A percentile compares a stretch with the other conserved stretches of the same genome.
Evolutionary conservation across 1,140 invertebrate species (phyloP).

Genomic region (Eueides isabella): DNA sequence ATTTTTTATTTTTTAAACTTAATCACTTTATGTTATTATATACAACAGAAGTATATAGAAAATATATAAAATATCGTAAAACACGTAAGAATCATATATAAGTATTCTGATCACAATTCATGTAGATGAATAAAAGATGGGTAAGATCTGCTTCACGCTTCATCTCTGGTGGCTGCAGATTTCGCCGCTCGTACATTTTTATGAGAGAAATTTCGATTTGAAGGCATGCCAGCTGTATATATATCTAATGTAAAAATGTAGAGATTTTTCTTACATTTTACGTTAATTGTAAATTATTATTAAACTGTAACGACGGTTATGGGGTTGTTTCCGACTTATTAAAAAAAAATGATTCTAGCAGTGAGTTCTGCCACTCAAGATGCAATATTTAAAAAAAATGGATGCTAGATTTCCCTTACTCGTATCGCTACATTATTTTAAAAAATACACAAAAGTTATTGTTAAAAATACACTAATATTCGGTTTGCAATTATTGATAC

Average conservation of each 20-base stretch:
- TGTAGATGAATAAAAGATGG: conserved; percentile 34
- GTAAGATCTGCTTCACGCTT: conserved; percentile 29
- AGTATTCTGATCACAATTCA: not conserved
- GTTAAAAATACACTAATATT: no score
- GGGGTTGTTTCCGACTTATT: not conserved
- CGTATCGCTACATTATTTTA: no score
- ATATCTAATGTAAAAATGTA: not conserved
- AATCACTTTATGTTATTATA: no score
- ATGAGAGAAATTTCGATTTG: conserved; percentile 11
- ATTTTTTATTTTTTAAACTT: no score
- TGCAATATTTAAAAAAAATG: no score
- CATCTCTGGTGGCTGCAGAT: conserved; percentile 13
- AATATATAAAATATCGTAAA: not conserved
- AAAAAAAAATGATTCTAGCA: no score
- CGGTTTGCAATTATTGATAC: no score
- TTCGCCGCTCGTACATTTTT: conserved; percentile 18
- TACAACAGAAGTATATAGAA: not conserved
- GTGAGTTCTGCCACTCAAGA: no score
- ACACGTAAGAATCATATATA: not conserved
- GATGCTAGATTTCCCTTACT: no score
- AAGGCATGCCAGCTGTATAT: not conserved
- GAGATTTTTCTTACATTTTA: not conserved
- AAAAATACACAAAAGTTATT: no score
- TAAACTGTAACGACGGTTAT: not conserved
- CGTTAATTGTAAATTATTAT: not conserved